Evolutionary conservation across 2,888 invertebrate genomes (phyloP).

Genomic region (Parthenolecanium corni): DNA sequence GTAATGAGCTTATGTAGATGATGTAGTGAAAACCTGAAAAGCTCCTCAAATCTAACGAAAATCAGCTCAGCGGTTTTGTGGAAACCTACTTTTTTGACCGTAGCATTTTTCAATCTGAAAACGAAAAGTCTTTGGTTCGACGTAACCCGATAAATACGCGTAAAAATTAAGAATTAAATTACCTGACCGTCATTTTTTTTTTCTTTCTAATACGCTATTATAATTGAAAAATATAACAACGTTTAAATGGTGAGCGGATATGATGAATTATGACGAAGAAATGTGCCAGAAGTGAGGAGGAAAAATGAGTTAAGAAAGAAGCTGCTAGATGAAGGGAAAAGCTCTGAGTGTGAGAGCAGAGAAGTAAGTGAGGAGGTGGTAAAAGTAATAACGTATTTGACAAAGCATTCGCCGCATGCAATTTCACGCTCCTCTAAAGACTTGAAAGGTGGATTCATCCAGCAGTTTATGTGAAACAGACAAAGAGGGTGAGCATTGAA

Average conservation of each 20-base stretch:
- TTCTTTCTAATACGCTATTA: background rate
- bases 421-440: conserved; percentile 17
- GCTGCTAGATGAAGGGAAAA: no score
- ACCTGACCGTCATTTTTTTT: background rate
- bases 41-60: no score
- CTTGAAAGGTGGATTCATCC: background rate
- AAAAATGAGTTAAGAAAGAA: no score
- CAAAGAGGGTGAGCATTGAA: no score
- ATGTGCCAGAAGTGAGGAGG: background rate
- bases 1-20: no score
- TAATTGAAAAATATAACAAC: conserved; percentile 6
- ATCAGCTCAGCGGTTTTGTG: no score
- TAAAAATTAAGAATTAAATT: background rate
- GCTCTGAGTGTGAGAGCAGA: no score
- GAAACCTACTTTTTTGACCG: no score
- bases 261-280: conserved; percentile 20
- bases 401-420: conserved; percentile 26
- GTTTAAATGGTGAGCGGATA: conserved; percentile 7
- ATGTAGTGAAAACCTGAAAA: no score
- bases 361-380: background rate
- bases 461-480: background rate
- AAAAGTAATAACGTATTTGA: conserved; percentile 22
- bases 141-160: background rate
- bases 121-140: no score
- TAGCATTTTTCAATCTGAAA: no score